Evolutionary conservation across 1,140 invertebrate species (phyloP).

Genomic region (Drosophila kikkawai): DNA sequence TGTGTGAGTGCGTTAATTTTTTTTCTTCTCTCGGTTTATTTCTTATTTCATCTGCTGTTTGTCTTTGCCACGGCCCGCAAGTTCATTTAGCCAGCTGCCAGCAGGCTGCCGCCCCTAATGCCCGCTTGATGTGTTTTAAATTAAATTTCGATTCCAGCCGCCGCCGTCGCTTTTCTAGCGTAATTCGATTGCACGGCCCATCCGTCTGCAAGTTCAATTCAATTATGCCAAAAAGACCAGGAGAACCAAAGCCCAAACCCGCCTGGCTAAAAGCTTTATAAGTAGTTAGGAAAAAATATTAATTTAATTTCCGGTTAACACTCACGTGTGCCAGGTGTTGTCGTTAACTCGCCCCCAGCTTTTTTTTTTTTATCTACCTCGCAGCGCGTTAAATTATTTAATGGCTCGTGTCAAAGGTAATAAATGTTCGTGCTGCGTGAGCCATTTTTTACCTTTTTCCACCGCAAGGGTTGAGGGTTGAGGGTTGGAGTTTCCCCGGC

Average conservation of each 20-base stretch:
- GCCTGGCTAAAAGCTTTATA: constrained; percentile 72
- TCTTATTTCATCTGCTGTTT: constrained; percentile 69
- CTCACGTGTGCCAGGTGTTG: constrained; percentile 57
- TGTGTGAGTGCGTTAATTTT: constrained; percentile 47
- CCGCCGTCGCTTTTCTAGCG: constrained; percentile 25
- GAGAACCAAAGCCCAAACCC: background rate
- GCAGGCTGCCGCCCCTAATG: constrained; percentile 48
- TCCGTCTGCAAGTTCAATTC: constrained; percentile 58
- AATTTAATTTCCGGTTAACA: constrained; percentile 66
- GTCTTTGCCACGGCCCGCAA: constrained; percentile 70
- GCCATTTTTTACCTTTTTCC: constrained; percentile 13
- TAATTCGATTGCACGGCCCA: constrained; percentile 62
- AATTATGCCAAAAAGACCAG: constrained; percentile 41
- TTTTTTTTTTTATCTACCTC: constrained; percentile 31
- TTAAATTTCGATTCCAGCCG: constrained; percentile 67
- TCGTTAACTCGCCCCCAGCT: constrained; percentile 12
- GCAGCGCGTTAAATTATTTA: constrained; percentile 70
- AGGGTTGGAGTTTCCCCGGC: background rate
- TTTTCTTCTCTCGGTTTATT: constrained; percentile 33
- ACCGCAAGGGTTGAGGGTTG: constrained; percentile 31
- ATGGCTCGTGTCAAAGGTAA: constrained; percentile 78
- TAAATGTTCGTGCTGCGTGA: constrained; percentile 62
- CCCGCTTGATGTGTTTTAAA: constrained; percentile 75
- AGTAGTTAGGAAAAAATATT: constrained; percentile 60
- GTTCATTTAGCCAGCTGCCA: constrained; percentile 70